phyloP scores from a whole-genome alignment of 2,797 vertebrate species.

The Acrossocheilus fasciatus region DNA sequence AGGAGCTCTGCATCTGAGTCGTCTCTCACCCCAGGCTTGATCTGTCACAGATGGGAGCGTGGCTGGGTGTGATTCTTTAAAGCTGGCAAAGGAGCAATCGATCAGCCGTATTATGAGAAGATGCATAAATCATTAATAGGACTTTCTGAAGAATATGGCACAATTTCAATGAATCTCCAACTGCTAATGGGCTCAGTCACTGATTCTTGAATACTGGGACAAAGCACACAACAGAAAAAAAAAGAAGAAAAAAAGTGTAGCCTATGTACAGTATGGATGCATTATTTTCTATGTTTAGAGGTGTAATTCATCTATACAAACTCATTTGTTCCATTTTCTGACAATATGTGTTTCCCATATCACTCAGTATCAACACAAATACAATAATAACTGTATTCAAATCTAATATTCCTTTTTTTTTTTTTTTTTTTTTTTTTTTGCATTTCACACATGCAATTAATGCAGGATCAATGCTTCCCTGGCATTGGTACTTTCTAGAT shows the following conservation, averaged over 20 bases:
- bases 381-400: neutral
- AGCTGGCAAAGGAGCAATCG: slow-evolving; percentile 28
- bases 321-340: neutral
- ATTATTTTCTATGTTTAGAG: neutral
- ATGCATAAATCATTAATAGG: slow-evolving; percentile 33
- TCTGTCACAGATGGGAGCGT: slow-evolving; percentile 37
- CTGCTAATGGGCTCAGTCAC: slow-evolving; percentile 16
- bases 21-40: slow-evolving; percentile 14
- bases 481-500: too few relatives aligned
- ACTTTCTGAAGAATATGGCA: slow-evolving; percentile 10
- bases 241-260: too few relatives aligned
- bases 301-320: neutral
- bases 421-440: too few relatives aligned
- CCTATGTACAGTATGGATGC: neutral
- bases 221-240: neutral
- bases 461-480: too few relatives aligned
- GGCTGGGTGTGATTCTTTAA: slow-evolving; percentile 26
- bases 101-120: slow-evolving; percentile 35
- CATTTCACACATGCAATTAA: neutral
- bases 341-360: neutral
- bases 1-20: neutral
- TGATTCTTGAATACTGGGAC: slow-evolving; percentile 11
- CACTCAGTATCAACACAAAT: neutral
- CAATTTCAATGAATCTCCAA: slow-evolving; percentile 20
- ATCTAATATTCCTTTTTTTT: neutral